Conservation (phyloP, 2,113 vertebrate species). For the Hucho hucho region DNA sequence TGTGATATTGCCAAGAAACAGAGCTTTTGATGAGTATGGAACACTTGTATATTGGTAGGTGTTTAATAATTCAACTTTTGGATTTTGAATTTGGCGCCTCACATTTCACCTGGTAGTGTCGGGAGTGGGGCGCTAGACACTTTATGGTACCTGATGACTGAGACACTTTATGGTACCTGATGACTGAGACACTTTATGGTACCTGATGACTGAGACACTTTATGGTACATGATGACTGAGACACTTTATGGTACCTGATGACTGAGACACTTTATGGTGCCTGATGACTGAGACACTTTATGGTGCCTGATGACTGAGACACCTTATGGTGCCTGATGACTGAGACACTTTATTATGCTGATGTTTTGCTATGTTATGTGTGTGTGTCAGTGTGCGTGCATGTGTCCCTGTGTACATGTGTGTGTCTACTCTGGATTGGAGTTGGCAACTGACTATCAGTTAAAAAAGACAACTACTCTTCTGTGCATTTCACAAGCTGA, state of each 20-base stretch:
- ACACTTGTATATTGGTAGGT: too few species aligned
- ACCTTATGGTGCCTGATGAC: conserved; percentile 75
- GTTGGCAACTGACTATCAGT: background rate
- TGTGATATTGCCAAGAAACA: too few species aligned
- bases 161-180: conserved; percentile 63
- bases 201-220: conserved; percentile 75
- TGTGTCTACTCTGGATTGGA: background rate
- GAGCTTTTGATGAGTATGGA: too few species aligned
- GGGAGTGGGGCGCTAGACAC: too few species aligned
- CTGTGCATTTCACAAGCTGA: background rate
- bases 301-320: conserved; percentile 75
- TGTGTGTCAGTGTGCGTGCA: conserved; percentile 3
- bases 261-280: conserved; percentile 70
- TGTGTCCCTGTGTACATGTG: conserved; percentile 1
- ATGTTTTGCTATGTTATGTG: conserved; percentile 47
- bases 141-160: conserved; percentile 75
- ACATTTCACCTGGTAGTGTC: too few species aligned
- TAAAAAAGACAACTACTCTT: too few species aligned
- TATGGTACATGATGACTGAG: conserved; percentile 68
- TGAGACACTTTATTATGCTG: conserved; percentile 53
- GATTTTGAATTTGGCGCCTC: too few species aligned
- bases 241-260: conserved; percentile 72
- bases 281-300: conserved; percentile 73
- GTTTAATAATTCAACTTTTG: too few species aligned
- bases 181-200: conserved; percentile 71